These are phyloP conservation scores for Protomyctophum bolini DNA, from an alignment of 2,113 vertebrate genomes.

Conservation along the genomic window DNA sequence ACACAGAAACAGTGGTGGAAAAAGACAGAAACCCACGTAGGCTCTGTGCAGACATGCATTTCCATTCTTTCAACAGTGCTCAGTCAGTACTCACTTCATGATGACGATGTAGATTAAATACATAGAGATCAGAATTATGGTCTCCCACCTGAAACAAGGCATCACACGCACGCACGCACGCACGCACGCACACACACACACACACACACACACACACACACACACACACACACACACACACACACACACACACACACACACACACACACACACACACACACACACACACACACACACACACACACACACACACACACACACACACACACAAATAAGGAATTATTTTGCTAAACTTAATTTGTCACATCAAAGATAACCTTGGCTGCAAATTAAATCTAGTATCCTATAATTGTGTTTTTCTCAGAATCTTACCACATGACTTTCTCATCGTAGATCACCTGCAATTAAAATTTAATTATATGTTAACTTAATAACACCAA, in stretches of 20 bases:
- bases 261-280: not conserved
- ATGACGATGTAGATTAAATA: slow-evolving; percentile 82
- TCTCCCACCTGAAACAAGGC: slow-evolving; percentile 78
- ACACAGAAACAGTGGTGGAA: not conserved
- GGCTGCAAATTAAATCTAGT: not conserved
- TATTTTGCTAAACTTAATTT: not conserved
- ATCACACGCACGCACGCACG: not conserved
- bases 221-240: slow-evolving; percentile 5
- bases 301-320: not conserved
- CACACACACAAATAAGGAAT: too few species aligned
- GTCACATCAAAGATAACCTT: not conserved
- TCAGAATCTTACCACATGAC: slow-evolving; percentile 76
- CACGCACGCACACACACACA: not conserved
- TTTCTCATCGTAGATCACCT: slow-evolving; percentile 83
- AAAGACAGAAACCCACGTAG: not conserved
- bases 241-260: not conserved
- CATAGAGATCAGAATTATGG: slow-evolving; percentile 78
- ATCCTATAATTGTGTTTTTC: not conserved
- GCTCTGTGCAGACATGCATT: not conserved
- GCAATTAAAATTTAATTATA: slow-evolving; percentile 30
- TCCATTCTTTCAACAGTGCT: too few species aligned
- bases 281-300: slow-evolving; percentile 8
- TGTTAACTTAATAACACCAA: slow-evolving; percentile 7
- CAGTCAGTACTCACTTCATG: slow-evolving; percentile 76
- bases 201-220: slow-evolving; percentile 2